Evolutionary conservation across 1,140 invertebrate species (phyloP).

Genomic region (Drosophila suzukii): DNA sequence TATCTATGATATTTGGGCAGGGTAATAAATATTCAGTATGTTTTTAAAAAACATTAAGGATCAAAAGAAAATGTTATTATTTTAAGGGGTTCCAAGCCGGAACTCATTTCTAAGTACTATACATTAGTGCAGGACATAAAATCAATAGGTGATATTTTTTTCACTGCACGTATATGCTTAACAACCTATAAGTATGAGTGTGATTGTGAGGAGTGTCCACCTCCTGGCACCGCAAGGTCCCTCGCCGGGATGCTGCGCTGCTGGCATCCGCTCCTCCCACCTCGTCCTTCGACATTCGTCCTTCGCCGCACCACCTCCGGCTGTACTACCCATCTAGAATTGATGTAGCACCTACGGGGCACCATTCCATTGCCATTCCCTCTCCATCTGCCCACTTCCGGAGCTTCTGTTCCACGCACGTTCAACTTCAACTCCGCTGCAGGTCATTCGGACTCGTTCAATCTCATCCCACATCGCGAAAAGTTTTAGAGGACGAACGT

Average conservation of each 20-base stretch:
- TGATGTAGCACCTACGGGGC: slow-evolving; percentile 77
- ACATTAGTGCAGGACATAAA: not conserved
- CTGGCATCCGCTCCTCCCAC: slow-evolving; percentile 27
- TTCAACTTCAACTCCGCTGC: slow-evolving; percentile 54
- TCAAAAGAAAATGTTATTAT: too few species aligned
- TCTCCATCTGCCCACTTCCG: slow-evolving; percentile 17
- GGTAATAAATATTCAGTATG: too few species aligned
- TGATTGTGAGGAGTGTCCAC: slow-evolving; percentile 23
- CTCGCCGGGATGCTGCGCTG: slow-evolving; percentile 55
- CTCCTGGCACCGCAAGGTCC: slow-evolving; percentile 44
- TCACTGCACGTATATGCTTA: slow-evolving; percentile 27
- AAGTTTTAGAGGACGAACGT: slow-evolving; percentile 75
- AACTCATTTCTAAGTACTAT: too few species aligned
- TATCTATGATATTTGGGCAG: not conserved
- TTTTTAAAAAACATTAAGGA: too few species aligned
- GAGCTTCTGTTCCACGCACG: slow-evolving; percentile 47
- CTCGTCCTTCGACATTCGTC: slow-evolving; percentile 19
- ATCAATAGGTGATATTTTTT: slow-evolving; percentile 17
- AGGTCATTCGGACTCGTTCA: slow-evolving; percentile 62
- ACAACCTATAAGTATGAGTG: slow-evolving; percentile 12
- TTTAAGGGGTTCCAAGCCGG: too few species aligned
- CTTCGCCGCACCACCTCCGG: slow-evolving; percentile 21
- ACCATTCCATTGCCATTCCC: not conserved
- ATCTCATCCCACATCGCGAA: slow-evolving; percentile 46
- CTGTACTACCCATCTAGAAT: slow-evolving; percentile 70